Percentiles rank a stretch among this genome's conserved stretches.
Conservation (phyloP, 37 sponge, comb jelly and placozoan genomes). For the Beroe forskalii region DNA sequence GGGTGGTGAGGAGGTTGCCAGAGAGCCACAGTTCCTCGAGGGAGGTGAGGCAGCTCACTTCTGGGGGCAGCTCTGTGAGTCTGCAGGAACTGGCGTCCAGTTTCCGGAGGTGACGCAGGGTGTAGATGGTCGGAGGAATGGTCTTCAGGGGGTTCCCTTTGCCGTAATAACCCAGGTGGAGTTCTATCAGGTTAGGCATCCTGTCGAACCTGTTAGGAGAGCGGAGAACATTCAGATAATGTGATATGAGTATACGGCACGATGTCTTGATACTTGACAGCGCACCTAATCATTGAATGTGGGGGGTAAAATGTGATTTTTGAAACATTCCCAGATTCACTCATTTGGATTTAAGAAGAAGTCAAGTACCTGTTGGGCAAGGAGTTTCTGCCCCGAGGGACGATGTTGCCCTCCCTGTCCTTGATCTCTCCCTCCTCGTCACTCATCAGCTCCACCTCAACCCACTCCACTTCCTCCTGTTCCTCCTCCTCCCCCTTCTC, state of each 20-base stretch:
- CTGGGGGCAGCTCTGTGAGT: conserved; percentile 42
- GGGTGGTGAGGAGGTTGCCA: conserved; percentile 45
- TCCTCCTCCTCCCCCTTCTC: not conserved
- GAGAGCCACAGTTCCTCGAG: conserved; percentile 53
- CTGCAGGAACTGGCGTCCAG: conserved; percentile 58
- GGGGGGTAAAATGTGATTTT: too few species aligned
- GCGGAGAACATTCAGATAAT: too few species aligned
- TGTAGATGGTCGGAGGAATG: not conserved
- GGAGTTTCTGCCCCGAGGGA: not conserved
- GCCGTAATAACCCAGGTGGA: conserved; percentile 63
- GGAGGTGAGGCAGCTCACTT: not conserved
- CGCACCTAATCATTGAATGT: too few species aligned
- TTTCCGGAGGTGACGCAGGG: not conserved
- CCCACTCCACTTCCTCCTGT: not conserved
- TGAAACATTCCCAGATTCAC: too few species aligned
- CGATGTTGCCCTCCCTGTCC: conserved; percentile 28
- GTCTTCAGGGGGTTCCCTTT: conserved; percentile 58
- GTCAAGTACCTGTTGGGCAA: conserved; percentile 62
- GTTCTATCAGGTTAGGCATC: conserved; percentile 48
- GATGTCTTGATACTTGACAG: too few species aligned
- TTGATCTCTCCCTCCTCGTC: conserved; percentile 44
- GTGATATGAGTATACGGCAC: too few species aligned
- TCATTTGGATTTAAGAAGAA: too few species aligned
- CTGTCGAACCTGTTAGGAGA: conserved; percentile 23
- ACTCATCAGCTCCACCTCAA: conserved; percentile 25